Percentiles rank a stretch among this genome's conserved stretches.
phyloP scores from a whole-genome alignment of 2,113 vertebrate species.

The cat (Felis catus) region DNA sequence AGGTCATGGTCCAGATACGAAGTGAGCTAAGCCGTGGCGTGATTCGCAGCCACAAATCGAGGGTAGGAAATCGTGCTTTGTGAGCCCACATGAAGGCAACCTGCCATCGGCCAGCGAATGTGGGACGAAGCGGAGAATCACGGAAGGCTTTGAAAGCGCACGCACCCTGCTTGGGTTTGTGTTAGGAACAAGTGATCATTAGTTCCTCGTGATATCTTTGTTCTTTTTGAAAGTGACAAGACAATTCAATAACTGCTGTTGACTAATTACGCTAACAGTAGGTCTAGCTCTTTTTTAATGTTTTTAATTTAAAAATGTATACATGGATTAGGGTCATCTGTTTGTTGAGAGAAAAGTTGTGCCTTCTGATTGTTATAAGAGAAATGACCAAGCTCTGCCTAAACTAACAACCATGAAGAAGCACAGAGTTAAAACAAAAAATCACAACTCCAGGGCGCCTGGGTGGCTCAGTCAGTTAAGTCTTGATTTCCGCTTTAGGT shows the following conservation, averaged over 20 bases:
- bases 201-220: neutral
- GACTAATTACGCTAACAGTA: neutral
- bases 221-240: neutral
- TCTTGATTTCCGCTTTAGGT: no score
- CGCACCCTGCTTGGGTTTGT: neutral
- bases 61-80: neutral
- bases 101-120: neutral
- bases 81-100: neutral
- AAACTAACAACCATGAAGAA: neutral
- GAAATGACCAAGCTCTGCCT: neutral
- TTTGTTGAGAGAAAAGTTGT: neutral
- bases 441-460: neutral
- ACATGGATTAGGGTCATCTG: neutral
- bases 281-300: neutral
- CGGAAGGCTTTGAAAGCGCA: neutral
- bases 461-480: no score
- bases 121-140: neutral
- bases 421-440: neutral
- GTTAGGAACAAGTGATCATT: neutral
- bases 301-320: neutral
- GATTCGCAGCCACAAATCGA: neutral
- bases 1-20: neutral
- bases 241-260: neutral
- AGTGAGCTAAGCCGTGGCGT: neutral
- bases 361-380: constrained; percentile 12